Evolutionary conservation across 2,797 vertebrate genomes (phyloP), one percentile per base, ranked within the genome.

Genomic region (Meda fulgida): DNA sequence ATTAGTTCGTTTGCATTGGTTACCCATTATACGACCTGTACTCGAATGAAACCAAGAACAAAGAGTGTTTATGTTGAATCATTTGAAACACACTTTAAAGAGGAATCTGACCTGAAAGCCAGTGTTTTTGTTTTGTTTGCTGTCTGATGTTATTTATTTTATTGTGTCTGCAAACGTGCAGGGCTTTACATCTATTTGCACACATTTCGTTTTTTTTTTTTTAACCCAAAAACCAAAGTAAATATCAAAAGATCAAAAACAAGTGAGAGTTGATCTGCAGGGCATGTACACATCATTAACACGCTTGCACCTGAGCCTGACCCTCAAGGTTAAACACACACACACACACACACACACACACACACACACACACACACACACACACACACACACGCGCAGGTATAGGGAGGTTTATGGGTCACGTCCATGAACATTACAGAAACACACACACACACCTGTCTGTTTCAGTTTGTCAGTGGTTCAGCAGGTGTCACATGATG

Each of bases 401-500:
- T 40, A 82, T 43, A 29, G 18, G 55, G 14, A 69, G 38, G 65
- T 82, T 77, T 77, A 29, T 81, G 81, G 84, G 71, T 85, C 84
- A 85, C 3, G 38, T 78, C 63, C 55, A 34, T 69, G 46, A 43
- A 34, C 7, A 3, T 29, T 69, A 26, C 51, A 55, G 21, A 31
- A 8, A 58, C 51, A 36, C 46, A 53, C 26, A 36, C 63, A 55
- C 66, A 40, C 69, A 82, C 69, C 69, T 83, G 81, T 63, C 69
- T 63, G 69, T 46, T 60, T 43, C 69, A n/a, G 69, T 60, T 34
- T 55, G 69, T 83, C 23, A 14, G 60, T 65, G 84, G 67, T 83
- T 81, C 29, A 80, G 77, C 76, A 84, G 78, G 75, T 87, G 81
- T 86, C 70, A 84, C 84, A 79, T 76, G 71, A 48, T 82, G 77